Evolutionary conservation across 2,888 invertebrate genomes (phyloP).

Genomic region (Scaptomyza polygonia): DNA sequence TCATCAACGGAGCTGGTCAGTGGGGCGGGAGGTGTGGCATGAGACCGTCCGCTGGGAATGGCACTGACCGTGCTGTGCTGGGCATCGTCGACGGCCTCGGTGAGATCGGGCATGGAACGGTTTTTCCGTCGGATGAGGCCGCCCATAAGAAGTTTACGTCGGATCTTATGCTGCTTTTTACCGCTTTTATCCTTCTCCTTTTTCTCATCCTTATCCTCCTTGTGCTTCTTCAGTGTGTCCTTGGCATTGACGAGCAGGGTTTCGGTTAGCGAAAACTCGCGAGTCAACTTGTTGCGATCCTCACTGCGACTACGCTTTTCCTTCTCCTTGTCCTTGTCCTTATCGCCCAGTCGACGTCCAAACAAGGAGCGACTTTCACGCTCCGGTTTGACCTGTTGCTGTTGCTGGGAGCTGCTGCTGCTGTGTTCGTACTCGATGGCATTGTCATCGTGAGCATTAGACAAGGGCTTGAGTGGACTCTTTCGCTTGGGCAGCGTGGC

Average conservation of each 20-base stretch:
- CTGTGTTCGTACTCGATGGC: conserved; percentile 88
- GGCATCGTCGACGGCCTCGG: conserved; percentile 88
- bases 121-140: conserved; percentile 94
- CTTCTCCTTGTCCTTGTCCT: conserved; percentile 86
- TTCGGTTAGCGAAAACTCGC: conserved; percentile 89
- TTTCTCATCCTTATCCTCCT: conserved; percentile 87
- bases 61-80: conserved; percentile 5
- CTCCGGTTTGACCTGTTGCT: conserved; percentile 85
- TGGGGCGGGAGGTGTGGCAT: conserved; percentile 82
- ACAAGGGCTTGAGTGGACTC: conserved; percentile 87
- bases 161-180: conserved; percentile 95
- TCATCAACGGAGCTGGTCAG: conserved; percentile 89
- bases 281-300: conserved; percentile 91
- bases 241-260: conserved; percentile 85
- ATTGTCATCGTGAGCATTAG: conserved; percentile 85
- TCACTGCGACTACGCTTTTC: conserved; percentile 93
- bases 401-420: conserved; percentile 15
- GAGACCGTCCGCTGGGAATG: conserved; percentile 51
- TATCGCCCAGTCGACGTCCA: conserved; percentile 85
- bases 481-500: conserved; percentile 96
- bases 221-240: conserved; percentile 86
- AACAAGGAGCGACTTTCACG: conserved; percentile 89
- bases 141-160: conserved; percentile 94
- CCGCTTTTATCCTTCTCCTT: conserved; percentile 89
- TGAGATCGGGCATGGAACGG: conserved; percentile 95